phyloP scores from a whole-genome alignment of 1,140 invertebrate species.

The Oscheius sp. region DNA sequence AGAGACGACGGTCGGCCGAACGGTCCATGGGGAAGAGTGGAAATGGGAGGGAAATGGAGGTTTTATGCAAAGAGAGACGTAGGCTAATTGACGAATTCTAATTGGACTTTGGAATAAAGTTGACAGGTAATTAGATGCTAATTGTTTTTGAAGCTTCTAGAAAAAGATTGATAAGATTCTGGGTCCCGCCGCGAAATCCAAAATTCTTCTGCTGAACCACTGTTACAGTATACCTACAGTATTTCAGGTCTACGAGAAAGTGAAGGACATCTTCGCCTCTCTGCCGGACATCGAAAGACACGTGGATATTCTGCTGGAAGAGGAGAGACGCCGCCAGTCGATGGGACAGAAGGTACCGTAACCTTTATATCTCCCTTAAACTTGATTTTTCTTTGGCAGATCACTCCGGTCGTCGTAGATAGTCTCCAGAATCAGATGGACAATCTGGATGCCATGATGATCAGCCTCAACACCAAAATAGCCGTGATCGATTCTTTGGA shows the following conservation, averaged over 20 bases:
- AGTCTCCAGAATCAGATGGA: slow-evolving; percentile 37
- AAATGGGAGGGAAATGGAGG: too few relatives aligned
- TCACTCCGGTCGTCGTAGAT: slow-evolving; percentile 1
- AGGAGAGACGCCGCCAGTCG: neutral
- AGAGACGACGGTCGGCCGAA: slow-evolving; percentile 49
- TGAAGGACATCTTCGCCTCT: slow-evolving; percentile 9
- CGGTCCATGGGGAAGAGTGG: slow-evolving; percentile 18
- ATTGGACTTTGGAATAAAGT: too few relatives aligned
- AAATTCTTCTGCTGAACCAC: too few relatives aligned
- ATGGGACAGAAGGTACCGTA: neutral
- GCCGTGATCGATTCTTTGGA: slow-evolving; percentile 34
- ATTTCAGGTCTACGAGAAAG: slow-evolving; percentile 16
- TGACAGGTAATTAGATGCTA: too few relatives aligned
- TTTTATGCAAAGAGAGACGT: too few relatives aligned
- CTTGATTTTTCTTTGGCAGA: too few relatives aligned
- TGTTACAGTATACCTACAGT: neutral
- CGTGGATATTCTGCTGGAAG: slow-evolving; percentile 19
- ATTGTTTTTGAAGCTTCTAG: too few relatives aligned
- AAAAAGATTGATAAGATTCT: too few relatives aligned
- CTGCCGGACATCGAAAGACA: slow-evolving; percentile 14
- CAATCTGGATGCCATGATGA: slow-evolving; percentile 29
- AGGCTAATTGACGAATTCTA: too few relatives aligned
- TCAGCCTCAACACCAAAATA: slow-evolving; percentile 38
- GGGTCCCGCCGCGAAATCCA: too few relatives aligned
- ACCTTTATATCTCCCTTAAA: too few relatives aligned